These are phyloP conservation scores for Pteropus rufus DNA, from an alignment of 2,797 vertebrate genomes.

Conservation along the genomic window DNA sequence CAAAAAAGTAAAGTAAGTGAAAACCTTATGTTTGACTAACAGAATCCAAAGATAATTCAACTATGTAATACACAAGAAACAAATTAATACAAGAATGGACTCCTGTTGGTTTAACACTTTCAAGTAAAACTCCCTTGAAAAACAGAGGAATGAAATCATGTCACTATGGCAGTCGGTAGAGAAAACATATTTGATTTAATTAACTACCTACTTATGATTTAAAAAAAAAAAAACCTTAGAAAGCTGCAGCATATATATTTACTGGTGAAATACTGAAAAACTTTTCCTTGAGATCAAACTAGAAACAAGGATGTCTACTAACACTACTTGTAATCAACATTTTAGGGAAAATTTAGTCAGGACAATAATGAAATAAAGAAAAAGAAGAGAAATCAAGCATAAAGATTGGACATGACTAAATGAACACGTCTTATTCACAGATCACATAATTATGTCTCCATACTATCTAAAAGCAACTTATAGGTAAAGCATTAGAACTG, in stretches of 20 bases:
- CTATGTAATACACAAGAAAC: background rate
- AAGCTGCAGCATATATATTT: background rate
- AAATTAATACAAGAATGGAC: background rate
- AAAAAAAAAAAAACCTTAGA: background rate
- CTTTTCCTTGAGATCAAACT: background rate
- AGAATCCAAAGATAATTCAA: slow-evolving; percentile 14
- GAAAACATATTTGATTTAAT: background rate
- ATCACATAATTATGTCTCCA: background rate
- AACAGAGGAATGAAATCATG: background rate
- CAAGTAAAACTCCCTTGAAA: slow-evolving; percentile 6
- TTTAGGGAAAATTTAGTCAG: background rate
- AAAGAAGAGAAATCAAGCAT: background rate
- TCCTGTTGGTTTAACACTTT: background rate
- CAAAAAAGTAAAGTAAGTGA: background rate
- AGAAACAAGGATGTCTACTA: background rate
- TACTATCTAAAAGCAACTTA: background rate
- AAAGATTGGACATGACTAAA: background rate
- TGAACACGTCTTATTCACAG: background rate
- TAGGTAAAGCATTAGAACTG: background rate
- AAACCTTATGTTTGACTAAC: background rate
- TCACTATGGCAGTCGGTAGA: background rate
- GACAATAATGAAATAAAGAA: background rate
- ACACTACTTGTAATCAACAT: background rate
- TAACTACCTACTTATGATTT: background rate
- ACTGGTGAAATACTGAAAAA: background rate